Conservation (phyloP, 2,888 invertebrate species). For the Pilophorus perplexus region DNA sequence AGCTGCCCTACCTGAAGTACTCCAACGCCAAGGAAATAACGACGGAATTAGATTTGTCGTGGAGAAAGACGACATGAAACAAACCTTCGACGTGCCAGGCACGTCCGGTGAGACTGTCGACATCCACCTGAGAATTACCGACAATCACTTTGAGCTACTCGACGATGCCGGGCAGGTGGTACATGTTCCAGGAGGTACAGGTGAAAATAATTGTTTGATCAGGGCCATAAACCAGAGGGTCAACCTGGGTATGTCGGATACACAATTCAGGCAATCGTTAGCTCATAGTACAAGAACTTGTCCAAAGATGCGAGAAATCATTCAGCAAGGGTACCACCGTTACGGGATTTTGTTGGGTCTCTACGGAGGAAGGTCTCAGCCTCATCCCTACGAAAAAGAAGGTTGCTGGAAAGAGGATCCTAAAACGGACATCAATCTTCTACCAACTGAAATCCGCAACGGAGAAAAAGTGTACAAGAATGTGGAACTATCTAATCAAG, state of each 20-base stretch:
- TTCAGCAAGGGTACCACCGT: constrained; percentile 2
- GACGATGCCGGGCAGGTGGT: not conserved
- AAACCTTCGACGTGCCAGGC: too few relatives aligned
- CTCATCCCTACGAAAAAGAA: not conserved
- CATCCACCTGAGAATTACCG: not conserved
- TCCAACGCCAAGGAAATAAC: not conserved
- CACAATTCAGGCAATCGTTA: not conserved
- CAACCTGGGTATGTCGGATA: not conserved
- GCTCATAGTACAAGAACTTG: not conserved
- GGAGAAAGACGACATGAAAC: not conserved
- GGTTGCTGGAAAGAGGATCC: not conserved
- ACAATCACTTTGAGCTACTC: constrained; percentile 6
- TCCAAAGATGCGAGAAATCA: not conserved
- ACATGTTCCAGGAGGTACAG: not conserved
- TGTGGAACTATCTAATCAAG: not conserved
- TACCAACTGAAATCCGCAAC: not conserved
- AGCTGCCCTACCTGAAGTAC: not conserved
- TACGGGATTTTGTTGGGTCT: not conserved
- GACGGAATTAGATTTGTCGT: not conserved
- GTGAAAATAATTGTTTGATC: constrained; percentile 1
- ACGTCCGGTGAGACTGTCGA: too few relatives aligned
- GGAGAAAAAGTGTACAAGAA: not conserved
- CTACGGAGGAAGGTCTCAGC: not conserved
- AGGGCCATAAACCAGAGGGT: not conserved
- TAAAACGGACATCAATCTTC: not conserved